A percentile compares a stretch with the other conserved stretches of the same genome.
phyloP scores from a whole-genome alignment of 2,797 vertebrate species.

The Falco berigora region DNA sequence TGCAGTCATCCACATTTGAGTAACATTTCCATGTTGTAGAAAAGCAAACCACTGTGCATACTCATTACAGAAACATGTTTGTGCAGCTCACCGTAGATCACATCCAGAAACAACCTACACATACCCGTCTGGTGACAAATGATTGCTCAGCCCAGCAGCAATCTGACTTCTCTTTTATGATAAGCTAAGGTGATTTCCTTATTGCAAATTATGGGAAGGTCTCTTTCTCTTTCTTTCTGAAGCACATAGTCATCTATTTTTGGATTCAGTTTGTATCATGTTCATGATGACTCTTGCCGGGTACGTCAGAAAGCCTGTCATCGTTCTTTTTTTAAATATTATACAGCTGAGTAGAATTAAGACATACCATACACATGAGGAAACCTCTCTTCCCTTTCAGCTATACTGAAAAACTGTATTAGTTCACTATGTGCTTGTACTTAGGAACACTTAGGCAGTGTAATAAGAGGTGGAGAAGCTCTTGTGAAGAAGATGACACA shows the following conservation, averaged over 20 bases:
- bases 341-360: constrained; percentile 6
- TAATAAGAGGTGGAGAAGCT: background rate
- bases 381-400: background rate
- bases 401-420: background rate
- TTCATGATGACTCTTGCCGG: background rate
- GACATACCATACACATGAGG: background rate
- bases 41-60: background rate
- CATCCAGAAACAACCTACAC: background rate
- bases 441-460: background rate
- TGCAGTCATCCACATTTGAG: background rate
- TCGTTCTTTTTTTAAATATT: background rate
- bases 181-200: constrained; percentile 32
- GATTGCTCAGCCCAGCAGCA: background rate
- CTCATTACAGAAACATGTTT: background rate
- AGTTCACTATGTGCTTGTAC: background rate
- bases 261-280: background rate
- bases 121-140: background rate
- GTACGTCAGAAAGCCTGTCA: background rate
- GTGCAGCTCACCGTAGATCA: background rate
- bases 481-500: background rate
- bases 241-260: background rate
- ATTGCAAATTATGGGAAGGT: background rate
- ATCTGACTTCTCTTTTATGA: background rate
- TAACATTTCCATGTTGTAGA: background rate
- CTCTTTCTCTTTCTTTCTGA: background rate